Base-by-base conservation (phyloP, 2,113 vertebrate species). In the Pedionomus torquatus region DNA sequence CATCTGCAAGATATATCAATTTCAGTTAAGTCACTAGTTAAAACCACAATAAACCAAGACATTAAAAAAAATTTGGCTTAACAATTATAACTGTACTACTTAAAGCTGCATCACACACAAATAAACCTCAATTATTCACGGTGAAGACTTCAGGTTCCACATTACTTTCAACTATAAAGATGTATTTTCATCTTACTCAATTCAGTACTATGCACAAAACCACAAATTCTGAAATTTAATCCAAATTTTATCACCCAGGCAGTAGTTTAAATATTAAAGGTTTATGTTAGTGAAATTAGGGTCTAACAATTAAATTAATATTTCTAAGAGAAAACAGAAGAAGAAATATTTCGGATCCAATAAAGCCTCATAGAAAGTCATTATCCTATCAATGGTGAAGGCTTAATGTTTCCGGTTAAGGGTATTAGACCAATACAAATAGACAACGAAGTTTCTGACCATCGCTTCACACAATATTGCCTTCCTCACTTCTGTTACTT, bases 391-490 rank as follows among this genome's bases (percentile, higher is more conserved):
- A 88, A 64, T 48, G 58, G 33, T 68, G 83, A 86, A 83, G 48
- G 16, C 35, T 63, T 89, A 58, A 79, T 10, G 6, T 78, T 84
- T 87, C 76, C 26, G 11, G 28, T 83, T 77, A 61, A 70, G 33
- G 15, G 7, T 65, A 37, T 52, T 33, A 93, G 41, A 63, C 60
- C 30, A 35, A 20, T 17, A 55, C 7, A 11, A 20, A 54, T 23
- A 35, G 24, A 26, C 13, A 65, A 30, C 10, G 30, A 89, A 31
- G 19, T 30, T 87, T 93, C 92, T 89, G 55, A 89, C 46, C 61
- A 85, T 43, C 0, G 0, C 48, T 64, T 84, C 64, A 66, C 19
- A 89, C 28, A 66, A 8, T 31, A 61, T 11, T 0, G 0, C 39
- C n/a, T 68, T 75, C 26, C 26, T 79, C 57, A 68, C 35, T 52